Percentiles rank a stretch among this genome's conserved stretches.
phyloP scores from a whole-genome alignment of 2,888 invertebrate genomes.

The Ormyrus rosae region DNA sequence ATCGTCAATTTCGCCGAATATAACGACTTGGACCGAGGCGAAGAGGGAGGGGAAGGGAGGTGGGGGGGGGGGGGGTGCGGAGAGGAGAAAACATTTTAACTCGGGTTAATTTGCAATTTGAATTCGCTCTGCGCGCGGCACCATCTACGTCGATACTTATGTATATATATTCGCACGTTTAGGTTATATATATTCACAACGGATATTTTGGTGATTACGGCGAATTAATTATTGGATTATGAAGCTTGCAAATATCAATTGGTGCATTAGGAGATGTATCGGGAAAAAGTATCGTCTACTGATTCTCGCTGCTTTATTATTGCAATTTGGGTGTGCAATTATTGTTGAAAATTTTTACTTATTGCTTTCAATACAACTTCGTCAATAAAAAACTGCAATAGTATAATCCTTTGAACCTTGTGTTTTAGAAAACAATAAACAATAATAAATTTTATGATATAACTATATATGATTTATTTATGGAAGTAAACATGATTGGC shows the following conservation, averaged over 20 bases:
- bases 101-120: conserved; percentile 49
- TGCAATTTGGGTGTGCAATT: no score
- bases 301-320: no score
- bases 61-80: not conserved
- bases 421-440: no score
- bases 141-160: not conserved
- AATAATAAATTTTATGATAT: no score
- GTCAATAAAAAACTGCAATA: no score
- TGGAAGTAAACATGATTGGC: no score
- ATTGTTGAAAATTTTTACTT: no score
- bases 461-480: no score
- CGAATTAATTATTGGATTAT: conserved; percentile 41
- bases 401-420: no score
- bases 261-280: not conserved
- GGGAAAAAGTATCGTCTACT: not conserved
- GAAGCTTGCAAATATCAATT: conserved; percentile 18
- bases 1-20: conserved; percentile 31
- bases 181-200: conserved; percentile 3
- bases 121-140: conserved; percentile 31
- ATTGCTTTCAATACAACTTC: no score
- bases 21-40: not conserved
- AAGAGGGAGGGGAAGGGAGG: no score
- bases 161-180: not conserved
- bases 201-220: conserved; percentile 30
- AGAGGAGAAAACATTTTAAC: conserved; percentile 41